These are phyloP conservation scores for Tiliacea aurago DNA, from an alignment of 2,888 invertebrate species.

Conservation along the genomic window DNA sequence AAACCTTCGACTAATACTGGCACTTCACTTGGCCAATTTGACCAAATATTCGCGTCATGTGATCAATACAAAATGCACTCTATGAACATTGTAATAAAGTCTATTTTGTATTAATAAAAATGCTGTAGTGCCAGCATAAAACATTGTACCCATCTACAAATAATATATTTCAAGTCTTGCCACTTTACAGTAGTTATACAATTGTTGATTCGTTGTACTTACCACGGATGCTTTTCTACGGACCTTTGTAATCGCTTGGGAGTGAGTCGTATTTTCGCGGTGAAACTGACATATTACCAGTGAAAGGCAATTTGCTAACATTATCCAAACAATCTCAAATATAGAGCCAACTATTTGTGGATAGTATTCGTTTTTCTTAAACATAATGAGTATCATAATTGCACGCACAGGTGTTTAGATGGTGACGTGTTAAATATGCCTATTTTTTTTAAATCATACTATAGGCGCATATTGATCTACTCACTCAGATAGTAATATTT, in stretches of 20 bases:
- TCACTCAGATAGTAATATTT: background rate
- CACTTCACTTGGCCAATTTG: conserved; percentile 7
- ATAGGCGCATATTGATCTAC: background rate
- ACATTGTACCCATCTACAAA: conserved; percentile 4
- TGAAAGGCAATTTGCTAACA: background rate
- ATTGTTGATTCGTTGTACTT: conserved; percentile 77
- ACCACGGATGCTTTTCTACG: conserved; percentile 39
- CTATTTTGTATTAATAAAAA: conserved; percentile 7
- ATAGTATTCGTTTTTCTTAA: background rate
- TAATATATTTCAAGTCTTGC: conserved; percentile 73
- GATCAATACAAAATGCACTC: background rate
- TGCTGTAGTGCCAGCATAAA: background rate
- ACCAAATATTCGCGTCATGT: background rate
- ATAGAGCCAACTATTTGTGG: background rate
- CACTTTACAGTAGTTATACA: conserved; percentile 78
- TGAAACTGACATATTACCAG: conserved; percentile 7
- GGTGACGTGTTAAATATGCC: background rate
- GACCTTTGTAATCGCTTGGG: conserved; percentile 39
- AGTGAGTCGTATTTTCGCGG: background rate
- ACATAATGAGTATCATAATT: background rate
- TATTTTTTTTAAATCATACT: background rate
- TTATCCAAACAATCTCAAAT: background rate
- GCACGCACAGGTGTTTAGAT: background rate
- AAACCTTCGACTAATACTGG: conserved; percentile 5
- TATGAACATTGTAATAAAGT: background rate